Evolutionary conservation across 1,140 invertebrate genomes (phyloP).

Genomic region (Pogonus chalceus): DNA sequence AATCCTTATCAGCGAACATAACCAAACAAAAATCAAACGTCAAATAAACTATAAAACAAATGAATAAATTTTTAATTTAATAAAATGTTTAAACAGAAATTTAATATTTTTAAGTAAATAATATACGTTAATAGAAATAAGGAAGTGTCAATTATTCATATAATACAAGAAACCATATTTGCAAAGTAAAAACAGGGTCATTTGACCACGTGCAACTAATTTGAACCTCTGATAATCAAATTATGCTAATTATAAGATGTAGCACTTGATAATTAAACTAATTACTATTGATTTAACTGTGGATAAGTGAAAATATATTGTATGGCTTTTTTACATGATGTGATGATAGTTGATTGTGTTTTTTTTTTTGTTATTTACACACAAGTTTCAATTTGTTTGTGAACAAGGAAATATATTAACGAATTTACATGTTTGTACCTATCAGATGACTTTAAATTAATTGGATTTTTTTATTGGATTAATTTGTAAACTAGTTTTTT

Average conservation of each 20-base stretch:
- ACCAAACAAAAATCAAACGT: no score
- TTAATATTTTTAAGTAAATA: no score
- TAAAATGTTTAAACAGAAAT: no score
- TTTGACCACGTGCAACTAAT: background rate
- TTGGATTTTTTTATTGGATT: background rate
- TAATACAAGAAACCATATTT: background rate
- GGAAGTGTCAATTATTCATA: no score
- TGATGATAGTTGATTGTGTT: no score
- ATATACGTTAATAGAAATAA: no score
- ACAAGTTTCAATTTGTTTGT: background rate
- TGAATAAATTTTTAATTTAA: no score
- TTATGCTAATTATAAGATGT: slow-evolving; percentile 1
- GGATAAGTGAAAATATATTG: background rate
- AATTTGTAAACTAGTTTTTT: slow-evolving; percentile 4
- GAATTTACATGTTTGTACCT: slow-evolving; percentile 1
- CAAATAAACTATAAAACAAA: no score
- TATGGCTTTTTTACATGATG: background rate
- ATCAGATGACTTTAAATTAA: slow-evolving; percentile 2
- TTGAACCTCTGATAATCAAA: background rate
- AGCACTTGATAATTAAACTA: background rate
- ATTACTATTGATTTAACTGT: background rate
- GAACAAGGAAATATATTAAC: background rate
- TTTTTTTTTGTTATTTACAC: background rate
- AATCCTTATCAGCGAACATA: no score
- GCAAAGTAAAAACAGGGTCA: background rate